Evolutionary conservation across 2,888 invertebrate genomes (phyloP).

Genomic region (Tanypteryx hageni): DNA sequence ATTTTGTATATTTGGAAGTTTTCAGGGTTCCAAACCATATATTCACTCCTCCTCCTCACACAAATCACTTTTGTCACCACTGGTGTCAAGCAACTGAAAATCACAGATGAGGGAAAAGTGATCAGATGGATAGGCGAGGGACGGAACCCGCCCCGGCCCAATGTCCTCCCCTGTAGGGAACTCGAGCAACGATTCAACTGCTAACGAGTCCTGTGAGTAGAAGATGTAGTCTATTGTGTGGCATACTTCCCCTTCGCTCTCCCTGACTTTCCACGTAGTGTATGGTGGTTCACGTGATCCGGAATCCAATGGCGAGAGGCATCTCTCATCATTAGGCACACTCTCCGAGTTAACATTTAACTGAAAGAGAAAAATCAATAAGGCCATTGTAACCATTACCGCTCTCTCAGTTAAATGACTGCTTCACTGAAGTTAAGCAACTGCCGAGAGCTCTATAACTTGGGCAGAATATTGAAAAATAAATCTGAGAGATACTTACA

Average conservation of each 20-base stretch:
- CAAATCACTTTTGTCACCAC: background rate
- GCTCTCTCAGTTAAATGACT: no score
- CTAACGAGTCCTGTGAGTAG: slow-evolving; percentile 79
- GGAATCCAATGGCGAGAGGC: slow-evolving; percentile 69
- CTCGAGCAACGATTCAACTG: slow-evolving; percentile 78
- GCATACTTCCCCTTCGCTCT: slow-evolving; percentile 81
- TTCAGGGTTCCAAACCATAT: no score
- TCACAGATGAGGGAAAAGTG: slow-evolving; percentile 86
- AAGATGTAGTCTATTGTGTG: slow-evolving; percentile 88
- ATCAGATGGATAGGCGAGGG: slow-evolving; percentile 84
- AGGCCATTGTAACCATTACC: no score
- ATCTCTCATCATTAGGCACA: slow-evolving; percentile 10
- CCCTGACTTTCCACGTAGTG: slow-evolving; percentile 87
- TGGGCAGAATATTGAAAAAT: no score
- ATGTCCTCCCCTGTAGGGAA: slow-evolving; percentile 83
- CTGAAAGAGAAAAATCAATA: background rate
- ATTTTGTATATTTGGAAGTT: no score
- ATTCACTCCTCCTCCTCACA: no score
- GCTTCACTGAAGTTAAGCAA: no score
- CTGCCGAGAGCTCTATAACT: no score
- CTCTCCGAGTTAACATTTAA: slow-evolving; percentile 12
- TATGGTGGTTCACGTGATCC: slow-evolving; percentile 81
- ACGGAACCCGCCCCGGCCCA: slow-evolving; percentile 82
- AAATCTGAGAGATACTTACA: no score
- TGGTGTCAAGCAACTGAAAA: slow-evolving; percentile 73